Conservation (phyloP, 1,140 invertebrate genomes). For the Cotesia chilonis region DNA sequence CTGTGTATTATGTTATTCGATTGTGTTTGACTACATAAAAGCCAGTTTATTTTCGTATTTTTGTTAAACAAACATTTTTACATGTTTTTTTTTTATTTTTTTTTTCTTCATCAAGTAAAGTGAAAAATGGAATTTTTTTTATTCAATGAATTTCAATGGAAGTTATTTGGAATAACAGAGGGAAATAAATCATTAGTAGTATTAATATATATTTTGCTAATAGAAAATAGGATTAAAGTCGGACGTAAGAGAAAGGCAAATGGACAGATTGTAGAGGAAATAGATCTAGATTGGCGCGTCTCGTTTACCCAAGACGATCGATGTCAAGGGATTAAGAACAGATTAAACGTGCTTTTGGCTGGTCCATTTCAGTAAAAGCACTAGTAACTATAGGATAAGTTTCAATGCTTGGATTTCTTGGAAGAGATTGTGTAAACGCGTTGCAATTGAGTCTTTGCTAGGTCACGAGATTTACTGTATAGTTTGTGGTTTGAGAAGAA, state of each 20-base stretch:
- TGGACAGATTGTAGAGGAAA: constrained; percentile 19
- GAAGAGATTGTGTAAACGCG: constrained; percentile 23
- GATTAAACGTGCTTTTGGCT: constrained; percentile 24
- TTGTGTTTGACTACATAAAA: too few relatives aligned
- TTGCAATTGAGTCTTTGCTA: constrained; percentile 9
- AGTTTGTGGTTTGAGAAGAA: neutral
- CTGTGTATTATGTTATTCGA: too few relatives aligned
- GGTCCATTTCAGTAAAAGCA: constrained; percentile 16
- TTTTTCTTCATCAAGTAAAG: too few relatives aligned
- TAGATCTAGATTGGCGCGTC: constrained; percentile 27
- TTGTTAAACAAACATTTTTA: too few relatives aligned
- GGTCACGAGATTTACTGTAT: constrained; percentile 28
- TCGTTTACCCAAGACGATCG: constrained; percentile 32
- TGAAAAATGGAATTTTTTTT: too few relatives aligned
- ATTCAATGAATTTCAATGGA: too few relatives aligned
- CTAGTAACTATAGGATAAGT: constrained; percentile 3
- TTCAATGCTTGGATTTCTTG: constrained; percentile 27
- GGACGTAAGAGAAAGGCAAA: constrained; percentile 25
- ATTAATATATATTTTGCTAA: neutral
- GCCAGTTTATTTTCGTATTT: too few relatives aligned
- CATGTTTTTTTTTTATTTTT: too few relatives aligned
- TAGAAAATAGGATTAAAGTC: neutral
- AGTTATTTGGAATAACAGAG: neutral
- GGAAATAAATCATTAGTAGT: neutral
- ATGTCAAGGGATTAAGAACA: constrained; percentile 36